Conservation (phyloP, 2,888 invertebrate species). For the Lepidochrysops patricia region DNA sequence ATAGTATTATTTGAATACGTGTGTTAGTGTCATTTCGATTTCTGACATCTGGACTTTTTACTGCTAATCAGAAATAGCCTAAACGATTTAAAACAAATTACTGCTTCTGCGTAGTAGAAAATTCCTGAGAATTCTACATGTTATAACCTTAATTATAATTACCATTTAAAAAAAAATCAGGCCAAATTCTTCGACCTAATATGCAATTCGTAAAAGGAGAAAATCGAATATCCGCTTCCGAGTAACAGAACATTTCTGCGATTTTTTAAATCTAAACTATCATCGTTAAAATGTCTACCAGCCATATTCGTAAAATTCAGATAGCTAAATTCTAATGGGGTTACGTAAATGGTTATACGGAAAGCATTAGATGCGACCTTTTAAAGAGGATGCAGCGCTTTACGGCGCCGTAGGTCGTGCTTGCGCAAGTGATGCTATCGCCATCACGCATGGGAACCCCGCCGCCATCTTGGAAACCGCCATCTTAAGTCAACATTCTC, state of each 20-base stretch:
- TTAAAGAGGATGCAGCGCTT: conserved; percentile 54
- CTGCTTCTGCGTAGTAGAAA: too few species aligned
- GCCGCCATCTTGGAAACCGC: conserved; percentile 29
- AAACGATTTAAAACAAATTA: too few species aligned
- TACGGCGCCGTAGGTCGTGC: conserved; percentile 29
- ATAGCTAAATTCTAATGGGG: conserved; percentile 1
- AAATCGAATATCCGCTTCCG: neutral
- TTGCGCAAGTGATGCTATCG: conserved; percentile 46
- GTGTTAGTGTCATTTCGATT: too few species aligned
- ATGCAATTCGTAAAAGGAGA: too few species aligned
- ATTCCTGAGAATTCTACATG: too few species aligned
- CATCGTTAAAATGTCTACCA: neutral
- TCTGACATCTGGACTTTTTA: too few species aligned
- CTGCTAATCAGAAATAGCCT: too few species aligned
- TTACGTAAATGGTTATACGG: conserved; percentile 13
- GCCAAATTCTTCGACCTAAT: too few species aligned
- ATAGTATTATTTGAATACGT: too few species aligned
- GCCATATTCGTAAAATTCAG: neutral
- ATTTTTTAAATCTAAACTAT: neutral
- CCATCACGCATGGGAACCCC: conserved; percentile 38
- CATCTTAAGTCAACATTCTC: conserved; percentile 30
- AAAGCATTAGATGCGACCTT: conserved; percentile 43
- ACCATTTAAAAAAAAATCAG: too few species aligned
- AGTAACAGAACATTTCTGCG: neutral
- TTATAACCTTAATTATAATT: too few species aligned